These are phyloP conservation scores for Petrophora chlorosata DNA, from an alignment of 2,888 invertebrate species.

Conservation along the genomic window DNA sequence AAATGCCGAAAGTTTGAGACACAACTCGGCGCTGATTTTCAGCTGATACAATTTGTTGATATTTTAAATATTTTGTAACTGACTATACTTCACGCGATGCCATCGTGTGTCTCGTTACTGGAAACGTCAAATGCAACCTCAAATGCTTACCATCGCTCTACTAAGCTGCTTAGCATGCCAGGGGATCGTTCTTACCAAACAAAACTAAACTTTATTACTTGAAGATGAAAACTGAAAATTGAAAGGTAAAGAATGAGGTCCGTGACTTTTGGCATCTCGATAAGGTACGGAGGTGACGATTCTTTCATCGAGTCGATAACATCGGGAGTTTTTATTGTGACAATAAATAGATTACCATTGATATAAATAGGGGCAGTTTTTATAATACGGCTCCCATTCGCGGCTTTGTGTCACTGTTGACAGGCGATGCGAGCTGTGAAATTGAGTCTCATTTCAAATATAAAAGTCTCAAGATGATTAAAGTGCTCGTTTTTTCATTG, in stretches of 20 bases:
- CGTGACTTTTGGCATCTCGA: constrained; percentile 79
- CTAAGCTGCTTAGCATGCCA: constrained; percentile 79
- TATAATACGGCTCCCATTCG: constrained; percentile 76
- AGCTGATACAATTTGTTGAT: too few species aligned
- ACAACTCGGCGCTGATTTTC: too few species aligned
- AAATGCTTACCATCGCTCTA: constrained; percentile 65
- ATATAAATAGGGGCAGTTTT: constrained; percentile 81
- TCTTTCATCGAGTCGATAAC: constrained; percentile 81
- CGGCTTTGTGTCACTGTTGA: constrained; percentile 80
- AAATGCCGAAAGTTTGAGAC: too few species aligned
- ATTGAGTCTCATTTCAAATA: constrained; percentile 80
- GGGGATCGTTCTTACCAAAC: constrained; percentile 31
- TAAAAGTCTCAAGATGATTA: constrained; percentile 77
- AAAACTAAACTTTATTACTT: constrained; percentile 47
- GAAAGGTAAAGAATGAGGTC: constrained; percentile 14
- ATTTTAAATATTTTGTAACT: constrained; percentile 40
- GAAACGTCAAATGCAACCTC: constrained; percentile 70
- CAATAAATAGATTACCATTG: constrained; percentile 82
- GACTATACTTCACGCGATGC: constrained; percentile 55
- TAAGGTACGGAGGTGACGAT: constrained; percentile 76
- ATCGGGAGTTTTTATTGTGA: constrained; percentile 81
- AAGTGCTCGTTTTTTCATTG: constrained; percentile 53
- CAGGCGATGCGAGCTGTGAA: constrained; percentile 82
- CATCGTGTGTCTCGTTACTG: constrained; percentile 65
- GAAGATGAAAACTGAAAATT: constrained; percentile 37